Conservation (phyloP, 1,140 invertebrate genomes). For the Zophobas atratus region DNA sequence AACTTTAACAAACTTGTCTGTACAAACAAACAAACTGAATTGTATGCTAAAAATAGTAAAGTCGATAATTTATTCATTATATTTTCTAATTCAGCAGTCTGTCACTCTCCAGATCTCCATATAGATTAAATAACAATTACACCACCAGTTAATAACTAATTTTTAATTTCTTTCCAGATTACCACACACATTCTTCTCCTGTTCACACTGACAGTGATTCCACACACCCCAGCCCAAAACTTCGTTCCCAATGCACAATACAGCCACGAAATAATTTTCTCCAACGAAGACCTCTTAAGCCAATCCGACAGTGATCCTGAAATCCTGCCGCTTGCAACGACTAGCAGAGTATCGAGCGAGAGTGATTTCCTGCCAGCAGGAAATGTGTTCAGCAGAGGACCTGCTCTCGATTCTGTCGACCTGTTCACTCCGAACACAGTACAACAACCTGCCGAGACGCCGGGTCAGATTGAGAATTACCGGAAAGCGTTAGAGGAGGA, state of each 20-base stretch:
- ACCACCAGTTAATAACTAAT: too few species aligned
- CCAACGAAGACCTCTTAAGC: background rate
- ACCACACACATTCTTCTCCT: background rate
- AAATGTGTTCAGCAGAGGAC: background rate
- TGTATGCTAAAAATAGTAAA: too few species aligned
- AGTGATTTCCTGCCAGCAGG: background rate
- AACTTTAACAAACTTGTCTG: too few species aligned
- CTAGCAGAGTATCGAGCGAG: background rate
- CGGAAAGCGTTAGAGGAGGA: constrained; percentile 37
- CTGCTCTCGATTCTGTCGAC: background rate
- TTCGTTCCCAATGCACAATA: background rate
- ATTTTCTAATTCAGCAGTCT: too few species aligned
- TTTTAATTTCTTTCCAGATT: constrained; percentile 4
- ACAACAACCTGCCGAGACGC: constrained; percentile 40
- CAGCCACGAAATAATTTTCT: constrained; percentile 1
- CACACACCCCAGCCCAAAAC: background rate
- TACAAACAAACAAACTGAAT: too few species aligned
- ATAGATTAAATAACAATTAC: too few species aligned
- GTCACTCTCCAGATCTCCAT: too few species aligned
- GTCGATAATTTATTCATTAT: too few species aligned
- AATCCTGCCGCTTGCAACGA: background rate
- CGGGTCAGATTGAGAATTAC: constrained; percentile 43
- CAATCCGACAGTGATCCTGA: background rate
- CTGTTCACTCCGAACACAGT: constrained; percentile 38
- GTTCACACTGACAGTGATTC: background rate